Base-by-base conservation (phyloP, 2,797 vertebrate genomes). In the Sebastes hubbsi region DNA sequence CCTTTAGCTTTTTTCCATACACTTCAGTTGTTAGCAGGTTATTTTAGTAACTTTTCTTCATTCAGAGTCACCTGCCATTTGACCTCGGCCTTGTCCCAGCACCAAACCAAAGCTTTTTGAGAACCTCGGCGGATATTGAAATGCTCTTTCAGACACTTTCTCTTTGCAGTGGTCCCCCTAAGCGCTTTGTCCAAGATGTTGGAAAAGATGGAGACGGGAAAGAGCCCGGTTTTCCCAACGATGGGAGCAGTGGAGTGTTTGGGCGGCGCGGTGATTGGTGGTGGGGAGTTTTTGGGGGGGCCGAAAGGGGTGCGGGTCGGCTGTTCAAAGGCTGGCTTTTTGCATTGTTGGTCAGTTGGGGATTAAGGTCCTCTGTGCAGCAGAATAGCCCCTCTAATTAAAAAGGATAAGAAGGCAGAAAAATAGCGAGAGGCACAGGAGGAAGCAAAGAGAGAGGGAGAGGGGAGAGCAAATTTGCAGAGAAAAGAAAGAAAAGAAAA, bases 321-420 rank as follows among this genome's bases (percentile, higher is more conserved):
- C 95, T 97, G 97, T 99, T 99, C 98, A 99, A 99, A 99, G 97
- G 96, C 97, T 97, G 97, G 96, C 96, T 94, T 97, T 96, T 96
- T 97, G 97, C 97, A 98, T 98, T 98, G 98, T 99, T 99, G 97
- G 97, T 97, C 97, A 98, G 97, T 98, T 96, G 97, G 96, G 98
- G 98, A 99, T 99, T 99, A 99, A 96, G 96, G 96, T 96, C 96
- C 96, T 97, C 96, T 93, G 89, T 96, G 97, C 96, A 95, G 97
- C 96, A 98, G 98, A 99, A 98, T 98, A 97, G 98, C 97, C 97
- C 97, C 98, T 99, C 98, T 99, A 99, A 99, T 99, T 99, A 99
- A 99, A 99, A 99, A 98, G 98, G 97, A 99, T 99, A 99, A 99
- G 97, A 92, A 95, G 93, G 89, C 93, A 94, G 93, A 92, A 92